These are phyloP conservation scores for Channa maculata DNA, from an alignment of 2,113 vertebrate species.

Conservation along the genomic window DNA sequence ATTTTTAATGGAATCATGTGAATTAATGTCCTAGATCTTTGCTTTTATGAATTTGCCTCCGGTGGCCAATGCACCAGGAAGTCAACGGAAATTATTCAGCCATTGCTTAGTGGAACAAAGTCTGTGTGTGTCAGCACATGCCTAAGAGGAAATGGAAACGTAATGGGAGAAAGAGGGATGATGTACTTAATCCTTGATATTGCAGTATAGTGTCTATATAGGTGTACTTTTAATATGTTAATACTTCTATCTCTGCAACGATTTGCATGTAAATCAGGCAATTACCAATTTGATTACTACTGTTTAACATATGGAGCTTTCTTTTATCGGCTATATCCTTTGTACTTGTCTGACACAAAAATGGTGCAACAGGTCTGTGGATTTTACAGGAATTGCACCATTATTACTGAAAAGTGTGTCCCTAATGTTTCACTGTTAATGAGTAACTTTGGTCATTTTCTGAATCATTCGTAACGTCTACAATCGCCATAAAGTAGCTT, in stretches of 20 bases:
- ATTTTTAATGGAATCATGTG: constrained; percentile 79
- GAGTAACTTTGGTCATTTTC: too few relatives aligned
- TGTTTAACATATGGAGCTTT: constrained; percentile 39
- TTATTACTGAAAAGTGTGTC: not conserved
- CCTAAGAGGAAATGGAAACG: constrained; percentile 71
- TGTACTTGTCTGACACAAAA: constrained; percentile 21
- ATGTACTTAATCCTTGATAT: constrained; percentile 77
- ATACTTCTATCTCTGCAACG: constrained; percentile 55
- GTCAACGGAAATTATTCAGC: constrained; percentile 78
- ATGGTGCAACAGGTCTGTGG: constrained; percentile 24
- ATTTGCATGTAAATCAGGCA: constrained; percentile 61
- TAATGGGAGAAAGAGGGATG: constrained; percentile 76
- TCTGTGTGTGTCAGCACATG: constrained; percentile 76
- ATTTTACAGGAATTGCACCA: constrained; percentile 6
- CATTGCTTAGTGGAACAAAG: constrained; percentile 68
- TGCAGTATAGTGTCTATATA: constrained; percentile 53
- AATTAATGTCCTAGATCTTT: constrained; percentile 81
- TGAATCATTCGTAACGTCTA: too few relatives aligned
- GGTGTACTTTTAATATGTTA: constrained; percentile 55
- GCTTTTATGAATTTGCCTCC: constrained; percentile 78
- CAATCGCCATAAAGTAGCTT: too few relatives aligned
- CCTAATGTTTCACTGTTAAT: not conserved
- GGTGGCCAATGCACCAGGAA: constrained; percentile 75
- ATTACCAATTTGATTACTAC: constrained; percentile 54
- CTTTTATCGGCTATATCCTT: constrained; percentile 2